Conservation (phyloP, 2,888 invertebrate genomes). For the Hypomecis atomaria region DNA sequence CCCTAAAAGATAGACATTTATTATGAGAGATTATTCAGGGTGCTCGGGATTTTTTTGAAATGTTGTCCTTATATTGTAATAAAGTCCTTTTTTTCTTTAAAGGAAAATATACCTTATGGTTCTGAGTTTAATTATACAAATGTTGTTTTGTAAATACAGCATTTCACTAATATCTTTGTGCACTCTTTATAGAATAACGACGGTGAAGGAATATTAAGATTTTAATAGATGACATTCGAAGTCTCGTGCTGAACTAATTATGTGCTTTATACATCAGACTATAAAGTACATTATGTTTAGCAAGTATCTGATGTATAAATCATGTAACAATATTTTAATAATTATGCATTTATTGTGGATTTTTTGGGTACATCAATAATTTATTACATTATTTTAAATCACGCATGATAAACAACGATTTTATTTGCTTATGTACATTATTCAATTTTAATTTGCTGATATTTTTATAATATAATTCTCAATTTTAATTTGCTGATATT, state of each 20-base stretch:
- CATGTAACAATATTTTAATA: slow-evolving; percentile 31
- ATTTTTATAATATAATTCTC: too few relatives aligned
- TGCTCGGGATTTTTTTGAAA: slow-evolving; percentile 3
- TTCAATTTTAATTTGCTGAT: slow-evolving; percentile 72
- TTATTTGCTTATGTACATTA: slow-evolving; percentile 70
- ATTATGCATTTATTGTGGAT: slow-evolving; percentile 73
- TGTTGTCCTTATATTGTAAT: neutral
- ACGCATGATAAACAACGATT: slow-evolving; percentile 73
- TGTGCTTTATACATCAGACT: slow-evolving; percentile 37
- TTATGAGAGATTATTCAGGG: slow-evolving; percentile 25
- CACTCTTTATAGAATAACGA: slow-evolving; percentile 22
- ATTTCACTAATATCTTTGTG: slow-evolving; percentile 6
- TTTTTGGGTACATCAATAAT: slow-evolving; percentile 53
- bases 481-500: slow-evolving; percentile 73
- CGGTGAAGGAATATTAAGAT: slow-evolving; percentile 41
- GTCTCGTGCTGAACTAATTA: slow-evolving; percentile 32
- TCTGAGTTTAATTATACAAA: neutral
- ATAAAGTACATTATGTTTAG: neutral
- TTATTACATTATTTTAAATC: slow-evolving; percentile 50
- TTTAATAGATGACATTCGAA: slow-evolving; percentile 46
- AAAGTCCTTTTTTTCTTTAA: neutral
- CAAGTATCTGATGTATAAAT: slow-evolving; percentile 43
- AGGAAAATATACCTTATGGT: neutral
- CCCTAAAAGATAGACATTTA: slow-evolving; percentile 52
- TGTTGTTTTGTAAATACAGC: neutral